Evolutionary conservation across 2,888 invertebrate genomes (phyloP), one percentile per base, ranked within the genome.

Genomic region (Lycia hirtaria): DNA sequence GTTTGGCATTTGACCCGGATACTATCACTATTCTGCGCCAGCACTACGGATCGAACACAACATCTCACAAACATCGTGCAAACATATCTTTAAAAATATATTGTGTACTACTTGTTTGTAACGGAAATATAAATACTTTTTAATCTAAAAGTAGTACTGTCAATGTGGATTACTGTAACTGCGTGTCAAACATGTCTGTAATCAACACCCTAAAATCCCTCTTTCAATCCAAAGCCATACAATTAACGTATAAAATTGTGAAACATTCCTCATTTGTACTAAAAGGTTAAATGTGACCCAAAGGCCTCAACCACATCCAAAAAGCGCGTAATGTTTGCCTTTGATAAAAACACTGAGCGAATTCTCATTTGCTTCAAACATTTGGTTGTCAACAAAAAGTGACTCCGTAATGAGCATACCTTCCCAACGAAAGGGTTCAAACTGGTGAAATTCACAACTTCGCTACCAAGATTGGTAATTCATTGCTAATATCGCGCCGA

Each of bases 401-500:
- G 44, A 72, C 82, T 82, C 57, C 71, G 78, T 87, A 85, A 86
- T 85, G 85, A 86, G 80, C 75, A 75, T 86, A 85, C 82, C 85
- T 85, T 64, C 71, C 74, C 77, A 76, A 73, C 78, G 80, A 83
- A 85, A 82, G 83, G 83, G 81, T 81, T 81, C 78, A 80, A 81
- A 80, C 76, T 76, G 78, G 78, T 12, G 70, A 80, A 81, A 82
- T 76, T 82, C 77, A 67, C 71, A 80, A 80, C 78, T 83, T 78
- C 78, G 80, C 76, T 80, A 78, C 80, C 80, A 81, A 79, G 77
- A 85, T 85, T 82, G 77, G 82, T 85, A 81, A 85, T 85, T 85
- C 83, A 85, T 84, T 83, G 81, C 80, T 71, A 64, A 74, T 73
- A 77, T 80, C 80, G 72, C 72, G 75, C 80, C 77, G 73, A 78